These are phyloP conservation scores for Odobenus rosmarus DNA, from an alignment of 2,113 vertebrate species.

Conservation along the genomic window DNA sequence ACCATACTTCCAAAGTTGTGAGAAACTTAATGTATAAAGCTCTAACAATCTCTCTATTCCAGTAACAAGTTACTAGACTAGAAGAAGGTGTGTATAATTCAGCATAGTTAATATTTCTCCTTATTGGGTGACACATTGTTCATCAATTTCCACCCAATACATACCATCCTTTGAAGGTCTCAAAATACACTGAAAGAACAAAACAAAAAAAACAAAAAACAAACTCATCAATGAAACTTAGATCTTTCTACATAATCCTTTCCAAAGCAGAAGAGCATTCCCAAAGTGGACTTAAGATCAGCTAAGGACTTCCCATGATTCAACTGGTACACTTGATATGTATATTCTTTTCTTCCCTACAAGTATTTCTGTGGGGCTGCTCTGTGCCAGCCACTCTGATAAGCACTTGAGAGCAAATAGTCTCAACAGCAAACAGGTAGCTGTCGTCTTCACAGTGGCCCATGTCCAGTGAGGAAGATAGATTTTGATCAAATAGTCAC, in stretches of 20 bases:
- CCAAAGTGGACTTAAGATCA: background rate
- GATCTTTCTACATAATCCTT: background rate
- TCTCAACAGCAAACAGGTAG: background rate
- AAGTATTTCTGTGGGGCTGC: background rate
- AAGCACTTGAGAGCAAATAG: background rate
- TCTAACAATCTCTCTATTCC: background rate
- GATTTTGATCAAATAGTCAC: background rate
- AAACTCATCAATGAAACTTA: background rate
- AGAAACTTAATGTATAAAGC: conserved; percentile 4
- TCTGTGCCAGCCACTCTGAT: background rate
- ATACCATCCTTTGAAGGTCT: background rate
- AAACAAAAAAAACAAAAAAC: background rate
- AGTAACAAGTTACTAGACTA: background rate
- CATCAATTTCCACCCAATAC: background rate
- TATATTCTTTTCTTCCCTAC: background rate
- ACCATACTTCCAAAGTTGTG: background rate
- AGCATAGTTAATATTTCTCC: background rate
- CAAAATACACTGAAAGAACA: conserved; percentile 10
- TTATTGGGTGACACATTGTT: background rate
- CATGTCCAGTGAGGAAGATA: conserved; percentile 13
- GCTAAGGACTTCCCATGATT: background rate
- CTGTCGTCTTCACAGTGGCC: background rate
- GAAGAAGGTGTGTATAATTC: background rate
- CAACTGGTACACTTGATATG: background rate
- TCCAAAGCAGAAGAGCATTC: background rate